Base-by-base conservation (phyloP, 1,140 invertebrate species). In the Calycopis cecrops region DNA sequence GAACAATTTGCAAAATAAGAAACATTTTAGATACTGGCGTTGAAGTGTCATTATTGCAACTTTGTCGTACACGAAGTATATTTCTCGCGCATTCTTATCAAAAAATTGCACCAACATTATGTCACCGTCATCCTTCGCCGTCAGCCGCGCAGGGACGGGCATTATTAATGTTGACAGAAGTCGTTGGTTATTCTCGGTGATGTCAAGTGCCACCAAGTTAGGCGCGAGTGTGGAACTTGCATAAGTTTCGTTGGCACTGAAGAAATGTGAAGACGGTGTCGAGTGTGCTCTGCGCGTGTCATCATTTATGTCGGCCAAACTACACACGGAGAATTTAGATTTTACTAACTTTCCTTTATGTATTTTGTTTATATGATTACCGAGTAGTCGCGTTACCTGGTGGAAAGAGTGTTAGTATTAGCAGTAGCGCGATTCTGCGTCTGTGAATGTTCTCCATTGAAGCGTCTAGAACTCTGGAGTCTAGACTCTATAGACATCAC, bases 121-220 rank as follows among this genome's bases (percentile, higher is more conserved):
- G 35, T 57, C 17, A 16, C 9, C 40, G 44, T 6, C 59, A 64
- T 60, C 51, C 9, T 55, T 64, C 58, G 57, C 50, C 54, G 62
- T 64, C 58, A 57, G 62, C 48, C 21, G 37, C 21, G 53, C 35
- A 16, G 14, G 48, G 54, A 50, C 42, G 14, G 49, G 28, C 28
- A 54, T 60, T 63, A 63, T 63, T 60, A 59, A 60, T 63, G 62
- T 55, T 57, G 62, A 63, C 62, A 57, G 56, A 52, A 52, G 34
- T 35, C 58, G 50, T 16, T 33, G 37, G 60, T 62, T 61, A 62
- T 62, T 62, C 61, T 47, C 52, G 33, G 42, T 16, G 34, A 34
- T 56, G 56, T 62, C 58, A 61, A 69, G 61, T 55, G 63, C 33
- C 50, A 48, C 59, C 48, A 55, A 64, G 61, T 64, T 64, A 66